Evolutionary conservation across 2,797 vertebrate genomes (phyloP), one percentile per base, ranked within the genome.

Genomic region (Peromyscus nudipes): DNA sequence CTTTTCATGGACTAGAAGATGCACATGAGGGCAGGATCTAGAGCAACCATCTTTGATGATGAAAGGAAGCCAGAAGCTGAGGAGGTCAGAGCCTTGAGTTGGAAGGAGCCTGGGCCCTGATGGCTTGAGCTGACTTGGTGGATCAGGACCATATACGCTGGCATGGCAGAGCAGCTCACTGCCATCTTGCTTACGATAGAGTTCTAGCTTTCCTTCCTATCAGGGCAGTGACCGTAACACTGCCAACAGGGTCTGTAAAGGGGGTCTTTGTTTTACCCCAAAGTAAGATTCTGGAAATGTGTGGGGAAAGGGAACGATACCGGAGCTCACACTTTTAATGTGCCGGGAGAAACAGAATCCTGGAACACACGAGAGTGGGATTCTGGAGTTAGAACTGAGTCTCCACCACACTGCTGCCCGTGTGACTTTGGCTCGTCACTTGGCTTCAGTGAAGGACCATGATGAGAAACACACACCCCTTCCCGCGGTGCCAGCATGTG

Each of bases 401-500:
- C 37, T 14, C 6, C 17, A 40, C 2, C 52, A 13, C 23, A 8
- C 1, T 2, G 27, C 46, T 13, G 8, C 10, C 91, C 34, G 16
- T 55, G 46, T 85, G 89, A 34, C 16, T 76, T 86, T 40, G 75
- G n/a, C 46, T 80, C 64, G 43, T 80, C 5, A 6, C 34, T 43
- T 13, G 23, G 81, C 73, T 79, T 83, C 79, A n/a, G 57, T n/a
- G 57, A 64, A n/a, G 40, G 40, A 46, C 43, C 65, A 49, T 60
- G 29, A 43, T 17, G 49, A 49, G 1, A 57, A 52, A 19, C 31
- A 4, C 21, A 40, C 75, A 89, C 13, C 31, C 49, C 49, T 85
- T 27, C 8, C 1, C 3, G 6, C 0, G 13, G 31, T 37, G 8
- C 14, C 60, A 27, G n/a, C 21, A 64, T 0, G 23, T 34, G 55